phyloP scores from a whole-genome alignment of 2,797 vertebrate species.

The Hirundo rustica region DNA sequence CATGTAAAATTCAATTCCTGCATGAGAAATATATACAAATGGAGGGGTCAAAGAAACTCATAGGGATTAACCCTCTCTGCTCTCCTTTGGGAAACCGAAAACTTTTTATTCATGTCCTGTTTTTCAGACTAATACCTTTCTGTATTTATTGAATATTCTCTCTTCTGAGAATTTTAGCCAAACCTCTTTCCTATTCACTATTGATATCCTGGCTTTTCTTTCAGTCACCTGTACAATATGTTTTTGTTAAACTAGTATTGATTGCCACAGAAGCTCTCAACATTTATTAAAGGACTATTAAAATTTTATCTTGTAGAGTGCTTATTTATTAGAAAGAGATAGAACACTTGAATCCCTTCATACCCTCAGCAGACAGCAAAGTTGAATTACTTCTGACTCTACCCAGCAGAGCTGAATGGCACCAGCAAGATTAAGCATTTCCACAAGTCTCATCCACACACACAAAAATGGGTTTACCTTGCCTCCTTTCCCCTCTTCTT shows the following conservation, averaged over 20 bases:
- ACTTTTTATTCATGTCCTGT: not conserved
- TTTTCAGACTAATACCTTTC: constrained; percentile 45
- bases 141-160: not conserved
- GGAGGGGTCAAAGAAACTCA: constrained; percentile 25
- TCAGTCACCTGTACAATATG: not conserved
- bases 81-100: constrained; percentile 31
- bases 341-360: not conserved
- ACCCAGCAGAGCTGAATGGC: not conserved
- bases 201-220: not conserved
- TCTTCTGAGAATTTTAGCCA: constrained; percentile 13
- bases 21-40: not conserved
- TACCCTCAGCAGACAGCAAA: not conserved
- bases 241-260: constrained; percentile 1
- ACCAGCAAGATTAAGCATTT: not conserved
- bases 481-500: not conserved
- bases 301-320: not conserved
- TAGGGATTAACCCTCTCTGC: constrained; percentile 19
- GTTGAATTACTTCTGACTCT: not conserved
- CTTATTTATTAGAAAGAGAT: not conserved
- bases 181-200: not conserved
- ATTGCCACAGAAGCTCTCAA: not conserved
- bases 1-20: constrained; percentile 27
- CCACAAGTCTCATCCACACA: not conserved
- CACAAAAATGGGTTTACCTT: not conserved
- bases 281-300: constrained; percentile 19